Base-by-base conservation (phyloP, 2,888 invertebrate species). In the Latrodectus elegans region DNA sequence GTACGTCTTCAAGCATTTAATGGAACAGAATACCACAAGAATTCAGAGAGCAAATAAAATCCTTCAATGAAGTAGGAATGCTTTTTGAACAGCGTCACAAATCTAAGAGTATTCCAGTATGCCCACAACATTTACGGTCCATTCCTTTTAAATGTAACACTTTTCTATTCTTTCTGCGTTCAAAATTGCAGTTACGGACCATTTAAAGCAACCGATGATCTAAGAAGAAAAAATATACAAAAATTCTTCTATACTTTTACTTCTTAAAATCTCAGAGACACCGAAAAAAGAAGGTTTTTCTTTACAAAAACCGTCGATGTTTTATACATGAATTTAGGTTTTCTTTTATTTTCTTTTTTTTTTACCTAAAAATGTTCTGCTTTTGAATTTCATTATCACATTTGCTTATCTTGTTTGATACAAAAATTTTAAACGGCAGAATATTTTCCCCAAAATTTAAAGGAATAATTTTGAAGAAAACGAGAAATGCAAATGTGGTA, bases 301-400 rank as follows among this genome's bases (percentile, higher is more conserved):
- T 14, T 15, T 60, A 14, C 38, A 26, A 60, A 72, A 26, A 75
- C 60, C 38, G n/a, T 38, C 55, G 55, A 82, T 75, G 74, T 75
- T 82, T 74, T 75, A 82, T 65, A 82, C 82, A 82, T 82, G 75
- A 75, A 68, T 82, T 74, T 82, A 60, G 74, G 68, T 82, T 60
- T n/a, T n/a, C n/a, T n/a, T n/a, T n/a, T n/a, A n/a, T n/a, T n/a
- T n/a, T n/a, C n/a, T n/a, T n/a, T 70, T 26, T 68, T n/a, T 67
- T 76, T 26, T 55, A 26, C 49, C 51, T n/a, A 68, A 77, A 17
- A 53, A 55, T 38, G 70, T 55, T 53, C 55, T 70, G 70, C 79
- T 82, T 82, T 82, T 82, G 82, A 82, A 82, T 82, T 82, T 75
- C 70, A 74, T 75, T 82, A 82, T 82, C 75, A 4, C 11, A 11